A percentile compares a stretch with the other conserved stretches of the same genome.
Evolutionary conservation across 2,888 invertebrate species (phyloP).

Genomic region (Fragum sueziense): DNA sequence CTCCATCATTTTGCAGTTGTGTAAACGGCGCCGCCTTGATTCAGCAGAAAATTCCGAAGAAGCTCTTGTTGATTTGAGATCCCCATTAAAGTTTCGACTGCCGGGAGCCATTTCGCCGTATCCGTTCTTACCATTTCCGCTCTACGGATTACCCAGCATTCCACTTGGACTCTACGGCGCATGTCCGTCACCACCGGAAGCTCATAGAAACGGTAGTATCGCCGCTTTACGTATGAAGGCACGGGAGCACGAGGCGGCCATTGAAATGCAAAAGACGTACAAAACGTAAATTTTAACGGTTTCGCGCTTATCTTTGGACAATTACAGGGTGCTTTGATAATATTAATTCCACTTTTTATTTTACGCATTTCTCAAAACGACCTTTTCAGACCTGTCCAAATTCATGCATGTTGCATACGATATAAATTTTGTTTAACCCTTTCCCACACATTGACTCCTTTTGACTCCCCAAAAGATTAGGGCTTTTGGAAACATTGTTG

Average conservation of each 20-base stretch:
- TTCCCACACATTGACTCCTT: too few species aligned
- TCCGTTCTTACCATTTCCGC: slow-evolving; percentile 60
- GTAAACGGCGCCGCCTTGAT: slow-evolving; percentile 28
- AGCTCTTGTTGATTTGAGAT: slow-evolving; percentile 33
- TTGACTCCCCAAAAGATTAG: too few species aligned
- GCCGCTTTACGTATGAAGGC: slow-evolving; percentile 70
- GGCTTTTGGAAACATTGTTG: too few species aligned
- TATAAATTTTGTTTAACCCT: too few species aligned
- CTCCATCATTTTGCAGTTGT: slow-evolving; percentile 11
- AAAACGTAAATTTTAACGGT: slow-evolving; percentile 56
- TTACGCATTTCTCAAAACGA: too few species aligned
- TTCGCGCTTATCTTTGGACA: too few species aligned
- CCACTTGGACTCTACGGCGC: slow-evolving; percentile 52
- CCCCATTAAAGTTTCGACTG: slow-evolving; percentile 55
- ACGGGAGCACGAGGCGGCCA: slow-evolving; percentile 69
- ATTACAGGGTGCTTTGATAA: too few species aligned
- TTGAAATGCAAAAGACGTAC: slow-evolving; percentile 68
- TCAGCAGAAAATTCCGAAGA: slow-evolving; percentile 23
- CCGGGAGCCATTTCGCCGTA: slow-evolving; percentile 49
- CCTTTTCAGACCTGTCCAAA: too few species aligned
- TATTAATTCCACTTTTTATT: too few species aligned
- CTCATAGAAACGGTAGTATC: slow-evolving; percentile 66
- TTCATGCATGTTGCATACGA: too few species aligned
- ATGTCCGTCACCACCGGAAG: slow-evolving; percentile 55
- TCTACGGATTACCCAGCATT: slow-evolving; percentile 53